A percentile compares a stretch with the other conserved stretches of the same genome.
Evolutionary conservation across 2,113 vertebrate genomes (phyloP).

Genomic region (Gobio gobio): DNA sequence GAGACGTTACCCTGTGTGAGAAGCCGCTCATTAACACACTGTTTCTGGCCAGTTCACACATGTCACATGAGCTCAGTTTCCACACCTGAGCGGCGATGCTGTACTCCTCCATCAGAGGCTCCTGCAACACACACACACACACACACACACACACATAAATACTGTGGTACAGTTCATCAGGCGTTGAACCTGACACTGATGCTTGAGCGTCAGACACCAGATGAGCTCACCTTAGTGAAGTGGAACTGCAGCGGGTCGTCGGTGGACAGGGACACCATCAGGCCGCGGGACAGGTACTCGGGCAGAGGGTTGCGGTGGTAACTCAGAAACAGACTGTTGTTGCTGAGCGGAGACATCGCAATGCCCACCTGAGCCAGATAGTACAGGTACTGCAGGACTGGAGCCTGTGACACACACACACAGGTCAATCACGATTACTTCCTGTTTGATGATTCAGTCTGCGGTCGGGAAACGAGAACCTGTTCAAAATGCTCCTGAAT

Average conservation of each 20-base stretch:
- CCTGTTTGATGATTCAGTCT: no score
- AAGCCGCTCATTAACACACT: constrained; percentile 99
- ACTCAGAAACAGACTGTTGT: constrained; percentile 98
- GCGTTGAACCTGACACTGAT: no score
- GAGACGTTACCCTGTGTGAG: constrained; percentile 87
- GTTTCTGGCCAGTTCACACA: constrained; percentile 97
- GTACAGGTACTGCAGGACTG: constrained; percentile 96
- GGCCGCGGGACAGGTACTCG: constrained; percentile 92
- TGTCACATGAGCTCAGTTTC: constrained; percentile 97
- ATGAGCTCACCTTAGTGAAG: constrained; percentile 87
- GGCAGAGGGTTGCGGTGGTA: constrained; percentile 96
- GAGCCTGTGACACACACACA: constrained; percentile 76
- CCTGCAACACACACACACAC: constrained; percentile 72
- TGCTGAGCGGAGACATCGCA: constrained; percentile 96
- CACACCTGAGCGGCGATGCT: constrained; percentile 97
- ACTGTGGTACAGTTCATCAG: no score
- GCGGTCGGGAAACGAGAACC: no score
- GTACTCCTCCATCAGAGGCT: constrained; percentile 98
- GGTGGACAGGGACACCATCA: constrained; percentile 93
- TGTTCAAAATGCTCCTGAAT: no score
- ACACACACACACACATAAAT: constrained; percentile 30
- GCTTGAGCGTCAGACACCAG: no score
- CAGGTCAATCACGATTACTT: background rate
- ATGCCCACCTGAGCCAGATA: constrained; percentile 97
- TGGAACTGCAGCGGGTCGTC: constrained; percentile 97